Evolutionary conservation across 35 echinoderm and acorn worm genomes (phyloP).

Genomic region (Chiridota heheva): DNA sequence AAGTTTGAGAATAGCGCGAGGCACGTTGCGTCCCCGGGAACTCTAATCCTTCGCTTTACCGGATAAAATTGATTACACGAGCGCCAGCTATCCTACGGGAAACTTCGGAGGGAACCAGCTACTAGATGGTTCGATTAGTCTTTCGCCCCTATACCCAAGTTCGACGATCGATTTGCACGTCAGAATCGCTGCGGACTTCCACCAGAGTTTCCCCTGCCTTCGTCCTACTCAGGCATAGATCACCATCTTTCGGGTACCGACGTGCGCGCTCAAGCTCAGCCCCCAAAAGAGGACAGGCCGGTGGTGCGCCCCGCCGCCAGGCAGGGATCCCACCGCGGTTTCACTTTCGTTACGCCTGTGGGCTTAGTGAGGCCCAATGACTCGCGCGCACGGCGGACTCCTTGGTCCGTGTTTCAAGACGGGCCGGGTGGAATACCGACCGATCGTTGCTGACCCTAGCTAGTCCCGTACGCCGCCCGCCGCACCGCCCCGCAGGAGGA

Average conservation of each 20-base stretch:
- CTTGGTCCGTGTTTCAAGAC: too few species aligned
- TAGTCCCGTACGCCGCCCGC: too few species aligned
- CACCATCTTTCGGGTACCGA: constrained; percentile 94
- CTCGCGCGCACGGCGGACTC: constrained; percentile 83
- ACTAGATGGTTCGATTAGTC: constrained; percentile 96
- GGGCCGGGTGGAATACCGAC: too few species aligned
- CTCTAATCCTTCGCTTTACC: constrained; percentile 74
- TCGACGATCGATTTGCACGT: constrained; percentile 94
- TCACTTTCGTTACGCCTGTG: constrained; percentile 56
- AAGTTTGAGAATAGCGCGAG: constrained; percentile 78
- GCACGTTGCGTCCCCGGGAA: constrained; percentile 59
- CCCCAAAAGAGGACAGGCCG: constrained; percentile 41
- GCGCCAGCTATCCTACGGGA: constrained; percentile 70
- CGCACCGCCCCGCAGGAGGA: too few species aligned
- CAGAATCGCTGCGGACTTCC: constrained; percentile 91
- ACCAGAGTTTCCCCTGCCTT: constrained; percentile 87
- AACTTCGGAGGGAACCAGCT: constrained; percentile 92
- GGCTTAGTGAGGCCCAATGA: constrained; percentile 27
- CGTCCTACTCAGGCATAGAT: constrained; percentile 87
- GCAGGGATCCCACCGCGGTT: constrained; percentile 51
- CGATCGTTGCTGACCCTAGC: too few species aligned
- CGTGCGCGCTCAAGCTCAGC: constrained; percentile 73
- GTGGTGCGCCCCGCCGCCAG: constrained; percentile 38
- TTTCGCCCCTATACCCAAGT: constrained; percentile 93
- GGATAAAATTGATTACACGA: constrained; percentile 37